Evolutionary conservation across 2,888 invertebrate genomes (phyloP), one percentile per base, ranked within the genome.

Genomic region (Cetonia aurata): DNA sequence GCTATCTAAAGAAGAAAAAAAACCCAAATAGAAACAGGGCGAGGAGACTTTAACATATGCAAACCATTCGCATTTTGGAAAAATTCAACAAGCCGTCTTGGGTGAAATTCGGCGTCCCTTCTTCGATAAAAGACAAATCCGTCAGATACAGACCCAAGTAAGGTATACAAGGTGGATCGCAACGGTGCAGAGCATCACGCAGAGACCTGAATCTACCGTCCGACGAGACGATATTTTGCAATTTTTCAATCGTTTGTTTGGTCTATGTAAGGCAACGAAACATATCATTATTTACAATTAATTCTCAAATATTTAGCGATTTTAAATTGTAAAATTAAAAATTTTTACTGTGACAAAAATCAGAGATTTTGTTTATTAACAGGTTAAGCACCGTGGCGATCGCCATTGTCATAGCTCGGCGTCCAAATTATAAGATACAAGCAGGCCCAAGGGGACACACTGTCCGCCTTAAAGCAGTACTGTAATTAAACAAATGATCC

Each of bases 21-120:
- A 12, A 44, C 10, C 25, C 1, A 10, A 50, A 50, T 8, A 50
- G 6, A 19, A 17, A 50, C 9, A 4, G 8, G 15, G 15, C 9
- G 17, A n/a, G n/a, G n/a, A n/a, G n/a, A n/a, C n/a, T 19, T 25
- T 25, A 25, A 3, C 4, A 41, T 37, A 56, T 4, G 67, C 84
- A 81, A 85, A 95, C 96, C 96, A 96, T 96, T 86, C 96, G 88
- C 96, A 96, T 96, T 85, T 96, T 96, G 6, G 96, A 95, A 85
- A 96, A 96, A 82, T 96, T 96, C 53, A 96, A 88, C 13, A 96
- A 88, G 67, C 93, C 92, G 74, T 96, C 95, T 1, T 95, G 94
- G 0, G 96, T 95, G 82, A 94, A 93, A 82, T 95, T 96, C 0
- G 96, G 92, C 2, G 96, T 95, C 37, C 96, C 96, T 85, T 96